Evolutionary conservation across 1,140 invertebrate species (phyloP).

Genomic region (Olivierus martensii): DNA sequence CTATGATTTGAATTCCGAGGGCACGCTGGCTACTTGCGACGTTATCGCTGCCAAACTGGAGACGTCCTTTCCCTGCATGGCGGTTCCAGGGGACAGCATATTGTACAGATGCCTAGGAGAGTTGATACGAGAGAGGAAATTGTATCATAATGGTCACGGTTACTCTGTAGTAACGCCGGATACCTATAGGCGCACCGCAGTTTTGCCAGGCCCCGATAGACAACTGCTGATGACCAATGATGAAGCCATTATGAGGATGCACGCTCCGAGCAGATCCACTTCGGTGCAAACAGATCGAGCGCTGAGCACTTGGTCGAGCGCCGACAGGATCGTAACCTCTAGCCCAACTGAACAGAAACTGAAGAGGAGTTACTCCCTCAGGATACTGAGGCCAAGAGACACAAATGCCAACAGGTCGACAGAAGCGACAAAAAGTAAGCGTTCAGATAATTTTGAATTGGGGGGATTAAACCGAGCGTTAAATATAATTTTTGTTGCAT

Average conservation of each 20-base stretch:
- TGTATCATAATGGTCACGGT: slow-evolving; percentile 27
- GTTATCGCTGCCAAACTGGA: slow-evolving; percentile 39
- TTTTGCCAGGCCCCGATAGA: slow-evolving; percentile 16
- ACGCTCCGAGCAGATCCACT: slow-evolving; percentile 37
- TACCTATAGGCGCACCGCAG: slow-evolving; percentile 16
- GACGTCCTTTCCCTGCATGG: slow-evolving; percentile 67
- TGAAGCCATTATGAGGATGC: slow-evolving; percentile 63
- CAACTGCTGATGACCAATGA: slow-evolving; percentile 62
- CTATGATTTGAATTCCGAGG: slow-evolving; percentile 60
- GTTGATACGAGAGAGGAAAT: slow-evolving; percentile 2
- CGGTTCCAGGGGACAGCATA: slow-evolving; percentile 61
- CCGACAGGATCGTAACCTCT: slow-evolving; percentile 7
- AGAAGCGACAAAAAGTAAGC: no score
- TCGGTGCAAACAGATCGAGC: slow-evolving; percentile 1
- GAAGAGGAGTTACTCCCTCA: not conserved
- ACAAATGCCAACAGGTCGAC: no score
- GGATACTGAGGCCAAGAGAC: not conserved
- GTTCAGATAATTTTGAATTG: no score
- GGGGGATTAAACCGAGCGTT: no score
- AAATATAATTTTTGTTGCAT: slow-evolving; percentile 4
- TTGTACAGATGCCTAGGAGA: slow-evolving; percentile 80
- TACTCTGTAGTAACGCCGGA: slow-evolving; percentile 21
- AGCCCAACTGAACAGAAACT: not conserved
- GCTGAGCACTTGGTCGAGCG: slow-evolving; percentile 9
- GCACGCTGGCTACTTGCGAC: slow-evolving; percentile 37